Base-by-base conservation (phyloP, 1,140 invertebrate genomes). In the Solenopsis fugax region DNA sequence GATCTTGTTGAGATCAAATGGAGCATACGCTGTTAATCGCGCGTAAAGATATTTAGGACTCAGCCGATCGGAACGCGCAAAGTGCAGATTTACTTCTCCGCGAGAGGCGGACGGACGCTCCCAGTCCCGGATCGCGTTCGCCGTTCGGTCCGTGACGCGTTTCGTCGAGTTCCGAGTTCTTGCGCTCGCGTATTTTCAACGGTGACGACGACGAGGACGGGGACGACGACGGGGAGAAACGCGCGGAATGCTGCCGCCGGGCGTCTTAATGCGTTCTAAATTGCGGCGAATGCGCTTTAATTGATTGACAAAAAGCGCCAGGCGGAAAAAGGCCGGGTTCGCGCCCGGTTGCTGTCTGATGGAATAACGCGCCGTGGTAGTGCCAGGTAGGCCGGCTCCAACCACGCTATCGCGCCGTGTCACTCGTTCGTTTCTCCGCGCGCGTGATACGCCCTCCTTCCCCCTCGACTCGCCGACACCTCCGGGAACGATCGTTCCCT, bases 261-360 rank as follows among this genome's bases (percentile, higher is more conserved):
- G 88, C 72, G 73, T 90, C 90, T 92, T 93, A 92, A 93, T 92
- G 92, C 93, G 90, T 94, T 93, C 92, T 92, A 93, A 94, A 94
- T 93, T 93, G 91, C 92, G 72, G 67, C 88, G 81, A 89, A 88
- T 77, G 90, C 88, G 82, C 67, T 91, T 93, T 93, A 93, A 94
- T 93, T 93, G 93, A 94, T 93, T 93, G 92, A 93, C 90, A 91
- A 93, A 93, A 93, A 94, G 87, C 73, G 85, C 84, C 82, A 69
- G 62, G 67, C 76, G 91, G 88, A 91, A 92, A 93, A 92, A 89
- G 73, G 86, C 85, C 48, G 75, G 37, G 62, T 76, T 88, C 65
- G 71, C 50, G 71, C 84, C 75, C 56, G 76, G 86, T 75, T 88
- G 41, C 4, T 85, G 81, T 71, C 71, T 88, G 87, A 64, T 84